These are phyloP conservation scores for Apamea crenata DNA, from an alignment of 2,888 invertebrate genomes.

Conservation along the genomic window DNA sequence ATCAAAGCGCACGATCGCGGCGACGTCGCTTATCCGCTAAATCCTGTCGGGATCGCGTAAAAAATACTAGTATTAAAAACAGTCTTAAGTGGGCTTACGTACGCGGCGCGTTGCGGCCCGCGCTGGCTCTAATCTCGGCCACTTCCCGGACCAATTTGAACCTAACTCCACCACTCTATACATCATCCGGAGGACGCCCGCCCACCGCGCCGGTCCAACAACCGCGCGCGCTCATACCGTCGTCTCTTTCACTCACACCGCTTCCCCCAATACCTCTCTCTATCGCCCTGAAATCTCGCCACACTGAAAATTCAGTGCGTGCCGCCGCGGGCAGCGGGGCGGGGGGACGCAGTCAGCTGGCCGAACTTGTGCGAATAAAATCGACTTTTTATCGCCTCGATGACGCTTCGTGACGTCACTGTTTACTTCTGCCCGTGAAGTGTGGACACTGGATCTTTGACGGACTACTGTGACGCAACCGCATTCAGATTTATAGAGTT, in stretches of 20 bases:
- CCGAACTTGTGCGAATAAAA: conserved; percentile 90
- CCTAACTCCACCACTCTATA: conserved; percentile 94
- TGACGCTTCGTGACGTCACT: conserved; percentile 90
- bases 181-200: conserved; percentile 91
- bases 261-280: conserved; percentile 70
- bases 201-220: conserved; percentile 86
- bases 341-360: conserved; percentile 88
- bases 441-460: conserved; percentile 81
- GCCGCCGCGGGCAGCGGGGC: conserved; percentile 75
- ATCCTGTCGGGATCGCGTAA: conserved; percentile 90
- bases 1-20: conserved; percentile 90
- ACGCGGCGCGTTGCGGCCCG: conserved; percentile 92
- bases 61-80: conserved; percentile 93
- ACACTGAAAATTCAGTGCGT: conserved; percentile 86
- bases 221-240: conserved; percentile 75
- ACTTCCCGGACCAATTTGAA: conserved; percentile 94
- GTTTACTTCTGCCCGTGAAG: conserved; percentile 85
- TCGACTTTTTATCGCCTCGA: conserved; percentile 90
- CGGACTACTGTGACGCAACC: conserved; percentile 77
- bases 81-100: conserved; percentile 93
- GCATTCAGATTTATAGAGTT: conserved; percentile 57
- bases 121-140: conserved; percentile 93
- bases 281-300: conserved; percentile 85
- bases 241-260: conserved; percentile 76
- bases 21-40: conserved; percentile 89